These are phyloP conservation scores for Tauraco erythrolophus DNA, from an alignment of 2,113 vertebrate genomes.

Conservation along the genomic window DNA sequence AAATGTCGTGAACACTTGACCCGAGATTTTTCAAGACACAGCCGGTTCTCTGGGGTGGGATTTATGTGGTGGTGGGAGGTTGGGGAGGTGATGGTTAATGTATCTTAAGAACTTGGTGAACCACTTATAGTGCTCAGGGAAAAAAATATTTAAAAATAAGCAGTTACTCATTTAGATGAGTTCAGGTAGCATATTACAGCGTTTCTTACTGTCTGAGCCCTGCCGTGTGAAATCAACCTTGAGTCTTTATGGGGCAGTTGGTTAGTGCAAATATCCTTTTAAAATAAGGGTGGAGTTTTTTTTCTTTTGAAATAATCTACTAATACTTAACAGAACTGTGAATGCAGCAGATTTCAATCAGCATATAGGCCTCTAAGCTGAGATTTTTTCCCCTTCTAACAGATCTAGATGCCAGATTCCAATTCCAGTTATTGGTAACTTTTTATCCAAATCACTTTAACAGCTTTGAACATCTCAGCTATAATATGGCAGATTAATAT, in stretches of 20 bases:
- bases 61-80: not conserved
- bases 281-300: not conserved
- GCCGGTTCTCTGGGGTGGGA: slow-evolving; percentile 25
- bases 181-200: not conserved
- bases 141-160: not conserved
- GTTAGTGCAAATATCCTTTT: not conserved
- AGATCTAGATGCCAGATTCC: slow-evolving; percentile 1
- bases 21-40: not conserved
- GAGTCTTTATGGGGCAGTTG: not conserved
- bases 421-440: not conserved
- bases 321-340: not conserved
- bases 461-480: slow-evolving; percentile 4
- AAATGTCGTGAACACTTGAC: slow-evolving; percentile 5
- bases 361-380: not conserved
- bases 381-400: not conserved
- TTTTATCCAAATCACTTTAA: slow-evolving; percentile 26
- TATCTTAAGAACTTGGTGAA: not conserved
- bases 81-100: not conserved
- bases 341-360: not conserved
- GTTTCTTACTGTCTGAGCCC: not conserved
- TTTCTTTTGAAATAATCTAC: not conserved
- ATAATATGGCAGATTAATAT: not conserved
- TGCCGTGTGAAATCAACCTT: not conserved
- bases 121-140: not conserved
- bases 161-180: not conserved